Conservation (phyloP, 2,113 vertebrate species). For the Centropristis striata region DNA sequence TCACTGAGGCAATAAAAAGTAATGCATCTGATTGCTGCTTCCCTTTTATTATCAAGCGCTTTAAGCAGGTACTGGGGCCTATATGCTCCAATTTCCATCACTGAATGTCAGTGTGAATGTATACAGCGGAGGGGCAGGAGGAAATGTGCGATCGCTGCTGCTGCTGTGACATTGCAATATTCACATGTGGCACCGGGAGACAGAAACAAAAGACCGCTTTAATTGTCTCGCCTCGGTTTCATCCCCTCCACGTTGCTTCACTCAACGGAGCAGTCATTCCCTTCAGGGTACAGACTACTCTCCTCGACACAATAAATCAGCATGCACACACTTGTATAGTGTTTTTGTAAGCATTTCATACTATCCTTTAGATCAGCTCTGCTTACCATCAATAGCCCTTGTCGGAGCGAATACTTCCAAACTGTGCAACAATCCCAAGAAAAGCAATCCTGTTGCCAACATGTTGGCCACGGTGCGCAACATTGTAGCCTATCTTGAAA, state of each 20-base stretch:
- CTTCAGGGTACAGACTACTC: slow-evolving; percentile 15
- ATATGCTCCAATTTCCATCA: slow-evolving; percentile 26
- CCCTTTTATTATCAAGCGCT: slow-evolving; percentile 36
- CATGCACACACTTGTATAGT: slow-evolving; percentile 3
- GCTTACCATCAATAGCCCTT: slow-evolving; percentile 84
- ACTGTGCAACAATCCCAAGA: slow-evolving; percentile 84
- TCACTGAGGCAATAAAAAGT: background rate
- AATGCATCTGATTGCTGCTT: background rate
- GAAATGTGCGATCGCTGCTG: slow-evolving; percentile 15
- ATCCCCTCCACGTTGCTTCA: slow-evolving; percentile 52
- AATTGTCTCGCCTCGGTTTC: slow-evolving; percentile 53
- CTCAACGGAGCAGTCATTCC: slow-evolving; percentile 33
- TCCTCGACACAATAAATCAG: background rate
- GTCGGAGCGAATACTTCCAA: slow-evolving; percentile 80
- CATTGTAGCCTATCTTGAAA: slow-evolving; percentile 69
- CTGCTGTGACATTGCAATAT: slow-evolving; percentile 68
- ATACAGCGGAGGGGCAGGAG: background rate
- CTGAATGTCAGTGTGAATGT: slow-evolving; percentile 6
- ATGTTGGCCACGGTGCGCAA: slow-evolving; percentile 74
- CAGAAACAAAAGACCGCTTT: slow-evolving; percentile 67
- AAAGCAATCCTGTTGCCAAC: slow-evolving; percentile 79
- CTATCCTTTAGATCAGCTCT: slow-evolving; percentile 8
- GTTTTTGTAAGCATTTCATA: background rate
- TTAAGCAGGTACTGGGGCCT: slow-evolving; percentile 45
- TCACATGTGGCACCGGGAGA: slow-evolving; percentile 62